Conservation (phyloP, 2,113 vertebrate genomes). For the Sphaerodactylus townsendi region DNA sequence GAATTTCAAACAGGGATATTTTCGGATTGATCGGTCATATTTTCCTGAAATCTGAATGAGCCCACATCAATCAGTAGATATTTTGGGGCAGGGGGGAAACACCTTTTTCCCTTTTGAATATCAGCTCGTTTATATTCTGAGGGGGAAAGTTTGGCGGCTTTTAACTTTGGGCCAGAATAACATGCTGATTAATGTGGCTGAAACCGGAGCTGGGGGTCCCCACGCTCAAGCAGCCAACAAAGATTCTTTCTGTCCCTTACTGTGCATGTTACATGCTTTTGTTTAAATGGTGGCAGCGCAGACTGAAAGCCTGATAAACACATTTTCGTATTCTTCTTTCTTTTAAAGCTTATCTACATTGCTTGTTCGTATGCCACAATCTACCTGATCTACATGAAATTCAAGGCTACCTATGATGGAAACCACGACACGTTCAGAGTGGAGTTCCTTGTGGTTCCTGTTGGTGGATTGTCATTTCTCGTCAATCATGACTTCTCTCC, state of each 20-base stretch:
- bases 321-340: slow-evolving; percentile 19
- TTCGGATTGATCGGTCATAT: background rate
- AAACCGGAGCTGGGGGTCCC: background rate
- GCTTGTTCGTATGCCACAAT: slow-evolving; percentile 93
- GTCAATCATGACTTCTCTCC: slow-evolving; percentile 98
- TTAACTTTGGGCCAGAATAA: background rate
- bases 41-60: background rate
- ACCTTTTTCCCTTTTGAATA: background rate
- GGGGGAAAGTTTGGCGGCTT: background rate
- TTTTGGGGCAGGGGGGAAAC: background rate
- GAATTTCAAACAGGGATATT: background rate
- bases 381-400: slow-evolving; percentile 96
- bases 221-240: background rate
- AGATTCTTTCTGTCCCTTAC: background rate
- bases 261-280: background rate
- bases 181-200: no score
- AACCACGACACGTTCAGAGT: slow-evolving; percentile 98
- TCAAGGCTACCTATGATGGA: slow-evolving; percentile 97
- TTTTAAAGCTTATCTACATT: slow-evolving; percentile 89
- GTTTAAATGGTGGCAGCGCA: background rate
- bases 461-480: slow-evolving; percentile 92
- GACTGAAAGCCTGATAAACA: slow-evolving; percentile 8
- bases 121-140: no score
- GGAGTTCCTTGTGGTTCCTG: slow-evolving; percentile 96
- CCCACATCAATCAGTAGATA: background rate